Base-by-base conservation (phyloP, 2,888 invertebrate species). In the Dyspetes luteomarginatus region DNA sequence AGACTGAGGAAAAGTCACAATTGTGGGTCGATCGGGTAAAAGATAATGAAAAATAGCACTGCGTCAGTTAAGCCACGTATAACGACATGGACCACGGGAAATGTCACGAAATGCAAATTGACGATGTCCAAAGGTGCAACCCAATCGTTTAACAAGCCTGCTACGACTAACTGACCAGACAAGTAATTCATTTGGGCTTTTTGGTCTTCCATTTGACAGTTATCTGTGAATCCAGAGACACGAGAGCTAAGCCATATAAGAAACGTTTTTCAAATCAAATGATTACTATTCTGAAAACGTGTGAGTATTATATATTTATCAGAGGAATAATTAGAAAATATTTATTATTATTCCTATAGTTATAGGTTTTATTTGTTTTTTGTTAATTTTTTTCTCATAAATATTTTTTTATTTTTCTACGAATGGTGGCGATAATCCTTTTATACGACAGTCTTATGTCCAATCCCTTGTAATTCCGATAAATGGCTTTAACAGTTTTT, bases 51-150 rank as follows among this genome's bases (percentile, higher is more conserved):
- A 56, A 58, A 56, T 43, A 24, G 30, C 15, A 43, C 36, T 48
- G 5, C 50, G 15, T 15, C 4, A 1, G 36, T 26, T 41, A 41
- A 52, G 30, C 26, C 50, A 50, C 58, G 22, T 12, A 30, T 43
- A n/a, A n/a, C n/a, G n/a, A 45, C 17, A 41, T 56, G 17, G 56
- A 72, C 17, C 56, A 56, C 26, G 43, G 30, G 28, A 68, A 65
- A 64, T 64, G 76, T 62, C 81, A 76, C 75, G 58, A 72, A 84
- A 84, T 84, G 85, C 85, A 85, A 87, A 86, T 86, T 76, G 80
- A 36, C 64, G 36, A 77, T 82, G 80, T 82, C 82, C 81, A 85
- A 87, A 80, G 83, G 55, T 78, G 64, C 55, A 55, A 78, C 43
- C 60, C 60, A 60, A 52, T 52, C 24, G 17, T 45, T 73, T 45